A percentile compares a stretch with the other conserved stretches of the same genome.
These are phyloP conservation scores for Ictidomys tridecemlineatus DNA, from an alignment of 2,113 vertebrate species.

Conservation along the genomic window DNA sequence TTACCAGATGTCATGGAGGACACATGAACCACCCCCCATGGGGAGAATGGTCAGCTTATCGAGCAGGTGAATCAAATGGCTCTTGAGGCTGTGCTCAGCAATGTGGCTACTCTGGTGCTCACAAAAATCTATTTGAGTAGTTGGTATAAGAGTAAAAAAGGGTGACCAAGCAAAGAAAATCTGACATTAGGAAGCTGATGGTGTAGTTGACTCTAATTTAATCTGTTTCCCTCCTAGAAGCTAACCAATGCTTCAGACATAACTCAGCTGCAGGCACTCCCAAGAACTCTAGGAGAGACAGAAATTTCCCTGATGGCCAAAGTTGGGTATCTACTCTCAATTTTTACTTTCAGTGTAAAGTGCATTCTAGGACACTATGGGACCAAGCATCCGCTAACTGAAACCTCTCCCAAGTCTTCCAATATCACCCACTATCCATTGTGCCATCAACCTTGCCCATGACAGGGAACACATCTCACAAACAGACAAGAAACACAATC, in stretches of 20 bases:
- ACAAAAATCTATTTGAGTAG: not conserved
- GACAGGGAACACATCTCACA: not conserved
- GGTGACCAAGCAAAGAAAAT: not conserved
- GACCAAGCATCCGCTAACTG: not conserved
- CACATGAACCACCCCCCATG: not conserved
- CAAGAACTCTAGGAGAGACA: not conserved
- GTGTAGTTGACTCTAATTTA: not conserved
- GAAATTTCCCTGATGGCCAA: not conserved
- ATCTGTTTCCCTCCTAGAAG: not conserved
- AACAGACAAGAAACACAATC: not conserved
- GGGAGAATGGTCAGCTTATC: not conserved
- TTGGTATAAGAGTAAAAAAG: not conserved
- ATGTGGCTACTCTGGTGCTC: not conserved
- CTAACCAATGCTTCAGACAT: no score
- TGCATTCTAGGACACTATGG: not conserved
- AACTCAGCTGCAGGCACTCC: not conserved
- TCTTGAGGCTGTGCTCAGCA: not conserved
- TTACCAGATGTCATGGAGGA: no score
- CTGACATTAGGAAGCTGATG: not conserved
- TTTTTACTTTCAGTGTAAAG: not conserved
- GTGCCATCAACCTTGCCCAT: not conserved
- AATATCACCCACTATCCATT: not conserved
- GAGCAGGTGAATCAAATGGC: rapidly evolving
- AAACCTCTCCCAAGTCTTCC: not conserved
- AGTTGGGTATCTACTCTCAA: not conserved